Base-by-base conservation (phyloP, 2,113 vertebrate species). In the Actinemys pallida region DNA sequence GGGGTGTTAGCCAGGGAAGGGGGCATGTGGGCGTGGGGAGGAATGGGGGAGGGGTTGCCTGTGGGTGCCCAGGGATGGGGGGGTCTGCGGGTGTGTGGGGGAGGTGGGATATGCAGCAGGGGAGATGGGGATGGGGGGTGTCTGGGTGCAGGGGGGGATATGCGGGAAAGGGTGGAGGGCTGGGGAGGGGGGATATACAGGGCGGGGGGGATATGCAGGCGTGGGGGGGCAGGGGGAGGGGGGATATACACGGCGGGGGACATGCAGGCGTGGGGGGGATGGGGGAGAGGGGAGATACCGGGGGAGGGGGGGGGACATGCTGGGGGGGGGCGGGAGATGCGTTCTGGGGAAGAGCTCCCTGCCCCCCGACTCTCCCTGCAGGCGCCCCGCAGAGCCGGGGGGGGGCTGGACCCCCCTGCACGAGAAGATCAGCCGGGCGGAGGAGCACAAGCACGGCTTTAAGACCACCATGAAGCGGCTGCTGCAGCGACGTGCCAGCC, bases 361-460 rank as follows among this genome's bases (percentile, higher is more conserved):
- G 81, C 86, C 35, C 62, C 14, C 62, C 2, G 29, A 59, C 12
- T 62, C 59, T 59, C 47, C 39, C 56, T 89, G 90, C 92, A 97
- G 47, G 45, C 82, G 85, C 57, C 52, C 75, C 56, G 86, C 39
- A 65, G 96, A 96, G 83, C 95, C 94, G 76, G 83, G 96, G 92
- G 96, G 49, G 56, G 91, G 14, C 56, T 97, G 94, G 88, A 97
- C 59, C 45, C 35, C 62, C 27, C 54, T 35, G 49, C 95, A 95
- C 47, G 95, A 97, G 22, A 92, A 91, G 65, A 96, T 86, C 69
- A 91, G 86, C 93, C 81, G 35, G 5, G 89, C 39, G 8, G 95
- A 97, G 45, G 96, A 95, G 56, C 84, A 39, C 13, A 96, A 97
- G 25, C 96, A 93, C 22, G 83, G 85, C 49, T 94, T 96, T 83